Evolutionary conservation across 2,888 invertebrate species (phyloP).

Genomic region (Salpingus planirostris): DNA sequence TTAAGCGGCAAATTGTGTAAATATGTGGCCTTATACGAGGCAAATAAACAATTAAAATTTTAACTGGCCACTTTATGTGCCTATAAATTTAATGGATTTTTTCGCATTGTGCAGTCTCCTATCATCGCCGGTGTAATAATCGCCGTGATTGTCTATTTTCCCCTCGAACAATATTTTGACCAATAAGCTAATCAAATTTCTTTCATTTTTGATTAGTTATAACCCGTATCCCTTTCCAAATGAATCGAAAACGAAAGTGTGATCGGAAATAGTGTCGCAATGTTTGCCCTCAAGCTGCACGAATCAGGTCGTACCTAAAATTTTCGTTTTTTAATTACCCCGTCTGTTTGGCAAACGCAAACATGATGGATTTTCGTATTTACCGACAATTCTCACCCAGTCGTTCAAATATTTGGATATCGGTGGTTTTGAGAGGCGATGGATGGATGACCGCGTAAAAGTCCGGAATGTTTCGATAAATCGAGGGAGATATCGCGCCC

Average conservation of each 20-base stretch:
- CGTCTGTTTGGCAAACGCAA: conserved; percentile 23
- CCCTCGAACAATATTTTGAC: too few relatives aligned
- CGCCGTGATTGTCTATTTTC: too few relatives aligned
- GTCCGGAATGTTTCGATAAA: too few relatives aligned
- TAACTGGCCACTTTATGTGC: conserved; percentile 14
- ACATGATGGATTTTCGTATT: conserved; percentile 23
- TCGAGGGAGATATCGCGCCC: too few relatives aligned
- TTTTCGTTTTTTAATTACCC: too few relatives aligned
- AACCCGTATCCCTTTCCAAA: too few relatives aligned
- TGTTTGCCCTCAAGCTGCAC: conserved; percentile 1
- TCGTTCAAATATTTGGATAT: conserved; percentile 16
- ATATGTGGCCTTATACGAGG: conserved; percentile 9
- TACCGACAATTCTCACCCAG: conserved; percentile 29
- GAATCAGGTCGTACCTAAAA: conserved; percentile 4
- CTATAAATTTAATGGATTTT: conserved; percentile 15
- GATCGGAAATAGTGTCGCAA: too few relatives aligned
- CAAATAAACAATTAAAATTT: conserved; percentile 13
- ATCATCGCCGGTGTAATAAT: background rate
- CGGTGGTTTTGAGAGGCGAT: conserved; percentile 2
- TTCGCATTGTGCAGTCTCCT: conserved; percentile 1
- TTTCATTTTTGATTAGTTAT: background rate
- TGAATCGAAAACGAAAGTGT: too few relatives aligned
- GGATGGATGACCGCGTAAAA: too few relatives aligned
- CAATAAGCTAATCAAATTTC: too few relatives aligned
- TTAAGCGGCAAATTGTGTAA: conserved; percentile 10